Conservation (phyloP, 2,888 invertebrate genomes). For the Lasiommata megera region DNA sequence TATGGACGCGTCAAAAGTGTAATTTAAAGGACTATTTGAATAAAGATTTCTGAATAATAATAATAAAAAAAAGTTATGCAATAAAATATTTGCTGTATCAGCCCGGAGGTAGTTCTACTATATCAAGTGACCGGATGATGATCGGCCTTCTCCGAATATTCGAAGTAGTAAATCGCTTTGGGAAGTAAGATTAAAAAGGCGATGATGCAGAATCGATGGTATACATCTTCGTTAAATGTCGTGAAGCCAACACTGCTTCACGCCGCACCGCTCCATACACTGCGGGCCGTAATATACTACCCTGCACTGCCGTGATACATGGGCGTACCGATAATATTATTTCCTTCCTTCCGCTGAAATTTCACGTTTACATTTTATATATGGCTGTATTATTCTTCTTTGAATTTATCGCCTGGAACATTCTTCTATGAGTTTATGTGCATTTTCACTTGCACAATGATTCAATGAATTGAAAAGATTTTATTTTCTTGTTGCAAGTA, state of each 20-base stretch:
- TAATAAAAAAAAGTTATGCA: too few species aligned
- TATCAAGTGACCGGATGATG: too few species aligned
- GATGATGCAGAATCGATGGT: background rate
- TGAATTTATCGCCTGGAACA: conserved; percentile 10
- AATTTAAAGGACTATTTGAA: too few species aligned
- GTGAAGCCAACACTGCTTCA: conserved; percentile 6
- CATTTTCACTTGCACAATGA: background rate
- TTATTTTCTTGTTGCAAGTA: too few species aligned
- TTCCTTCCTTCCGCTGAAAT: conserved; percentile 22
- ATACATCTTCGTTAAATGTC: conserved; percentile 13
- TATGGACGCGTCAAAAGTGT: too few species aligned
- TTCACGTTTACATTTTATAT: conserved; percentile 19
- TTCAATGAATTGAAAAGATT: background rate
- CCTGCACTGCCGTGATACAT: conserved; percentile 16
- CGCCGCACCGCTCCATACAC: conserved; percentile 5
- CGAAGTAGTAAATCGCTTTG: background rate
- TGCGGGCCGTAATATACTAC: conserved; percentile 14
- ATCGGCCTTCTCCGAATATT: background rate
- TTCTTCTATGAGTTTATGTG: conserved; percentile 7
- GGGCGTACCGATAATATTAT: conserved; percentile 23
- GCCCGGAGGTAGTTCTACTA: too few species aligned
- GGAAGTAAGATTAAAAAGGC: conserved; percentile 3
- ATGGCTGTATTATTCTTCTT: conserved; percentile 14
- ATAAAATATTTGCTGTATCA: too few species aligned
- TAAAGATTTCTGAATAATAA: too few species aligned